These are phyloP conservation scores for Tanytarsus gracilentus DNA, from an alignment of 2,888 invertebrate genomes.

Conservation along the genomic window DNA sequence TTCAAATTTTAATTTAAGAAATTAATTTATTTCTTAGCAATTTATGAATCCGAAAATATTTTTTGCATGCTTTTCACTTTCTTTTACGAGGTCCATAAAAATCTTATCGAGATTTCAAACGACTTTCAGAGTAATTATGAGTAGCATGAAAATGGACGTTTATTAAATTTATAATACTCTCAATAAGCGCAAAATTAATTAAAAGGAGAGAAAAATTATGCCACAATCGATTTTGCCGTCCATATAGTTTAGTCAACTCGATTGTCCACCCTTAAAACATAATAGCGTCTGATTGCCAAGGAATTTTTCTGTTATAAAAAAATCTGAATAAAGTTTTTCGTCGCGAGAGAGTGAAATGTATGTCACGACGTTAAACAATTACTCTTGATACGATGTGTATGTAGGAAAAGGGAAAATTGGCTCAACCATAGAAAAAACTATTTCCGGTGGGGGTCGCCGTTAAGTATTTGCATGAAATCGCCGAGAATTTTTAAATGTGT, in stretches of 20 bases:
- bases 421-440: slow-evolving; percentile 11
- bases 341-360: slow-evolving; percentile 10
- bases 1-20: no score
- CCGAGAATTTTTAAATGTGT: not conserved
- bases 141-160: no score
- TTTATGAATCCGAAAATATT: no score
- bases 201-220: not conserved
- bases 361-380: slow-evolving; percentile 20
- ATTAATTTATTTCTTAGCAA: no score
- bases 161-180: no score
- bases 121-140: no score
- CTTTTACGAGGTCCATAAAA: no score
- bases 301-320: slow-evolving; percentile 6
- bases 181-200: not conserved
- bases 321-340: no score
- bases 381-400: no score
- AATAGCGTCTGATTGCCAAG: slow-evolving; percentile 16
- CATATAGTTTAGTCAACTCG: not conserved
- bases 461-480: slow-evolving; percentile 22
- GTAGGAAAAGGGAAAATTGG: not conserved
- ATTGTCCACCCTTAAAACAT: not conserved
- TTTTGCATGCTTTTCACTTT: no score
- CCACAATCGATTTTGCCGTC: not conserved
- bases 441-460: slow-evolving; percentile 7
- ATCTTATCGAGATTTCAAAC: no score